Evolutionary conservation across 2,113 vertebrate species (phyloP).

Genomic region (Electrona antarctica): DNA sequence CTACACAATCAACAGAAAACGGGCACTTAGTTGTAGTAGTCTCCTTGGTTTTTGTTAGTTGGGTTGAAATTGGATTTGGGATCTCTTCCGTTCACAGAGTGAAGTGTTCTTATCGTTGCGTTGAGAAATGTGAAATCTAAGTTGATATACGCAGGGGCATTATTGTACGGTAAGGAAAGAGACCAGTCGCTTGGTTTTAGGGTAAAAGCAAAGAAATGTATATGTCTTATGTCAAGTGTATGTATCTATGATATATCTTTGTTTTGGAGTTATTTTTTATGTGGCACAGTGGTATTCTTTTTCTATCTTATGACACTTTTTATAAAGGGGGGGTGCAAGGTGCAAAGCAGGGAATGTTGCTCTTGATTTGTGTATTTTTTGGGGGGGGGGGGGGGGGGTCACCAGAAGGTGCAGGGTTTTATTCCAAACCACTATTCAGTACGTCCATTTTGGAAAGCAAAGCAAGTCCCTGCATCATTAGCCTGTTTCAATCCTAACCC

Average conservation of each 20-base stretch:
- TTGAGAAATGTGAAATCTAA: conserved; percentile 75
- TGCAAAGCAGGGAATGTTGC: conserved; percentile 60
- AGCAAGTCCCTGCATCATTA: too few species aligned
- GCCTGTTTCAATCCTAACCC: conserved; percentile 5
- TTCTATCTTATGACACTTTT: conserved; percentile 56
- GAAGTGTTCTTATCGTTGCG: conserved; percentile 67
- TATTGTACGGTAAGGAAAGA: conserved; percentile 62
- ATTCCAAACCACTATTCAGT: conserved; percentile 1
- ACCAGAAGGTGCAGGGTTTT: conserved; percentile 32
- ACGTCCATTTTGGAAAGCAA: conserved; percentile 15
- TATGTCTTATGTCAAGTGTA: conserved; percentile 47
- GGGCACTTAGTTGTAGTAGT: conserved; percentile 50
- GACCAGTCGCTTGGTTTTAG: conserved; percentile 62
- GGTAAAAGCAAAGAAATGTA: conserved; percentile 62
- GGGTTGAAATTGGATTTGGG: conserved; percentile 32
- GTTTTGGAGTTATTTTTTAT: conserved; percentile 43
- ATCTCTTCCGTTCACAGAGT: conserved; percentile 56
- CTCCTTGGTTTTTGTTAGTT: conserved; percentile 41
- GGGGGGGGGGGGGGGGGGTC: not conserved
- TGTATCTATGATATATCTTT: conserved; percentile 32
- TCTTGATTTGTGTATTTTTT: conserved; percentile 17
- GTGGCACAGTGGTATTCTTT: conserved; percentile 47
- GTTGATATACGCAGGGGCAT: conserved; percentile 71
- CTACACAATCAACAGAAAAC: conserved; percentile 12
- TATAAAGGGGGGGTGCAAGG: conserved; percentile 55